phyloP scores from a whole-genome alignment of 2,888 invertebrate species.

The Parnassius apollo region DNA sequence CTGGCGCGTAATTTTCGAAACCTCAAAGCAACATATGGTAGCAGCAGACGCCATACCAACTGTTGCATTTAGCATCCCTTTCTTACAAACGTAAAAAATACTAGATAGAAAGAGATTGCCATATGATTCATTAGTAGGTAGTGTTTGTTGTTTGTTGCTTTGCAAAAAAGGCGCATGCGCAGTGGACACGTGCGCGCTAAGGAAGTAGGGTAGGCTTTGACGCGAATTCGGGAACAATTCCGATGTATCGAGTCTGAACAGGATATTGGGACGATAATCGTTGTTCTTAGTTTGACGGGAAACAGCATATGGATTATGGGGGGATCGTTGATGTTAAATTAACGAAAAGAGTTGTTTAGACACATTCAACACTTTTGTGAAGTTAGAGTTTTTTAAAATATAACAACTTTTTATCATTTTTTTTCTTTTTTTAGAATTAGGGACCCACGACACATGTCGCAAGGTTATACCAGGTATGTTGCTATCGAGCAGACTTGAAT shows the following conservation, averaged over 20 bases:
- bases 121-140: constrained; percentile 72
- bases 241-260: constrained; percentile 64
- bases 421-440: background rate
- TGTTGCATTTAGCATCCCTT: constrained; percentile 59
- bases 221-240: constrained; percentile 70
- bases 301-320: constrained; percentile 71
- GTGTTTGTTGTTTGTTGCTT: constrained; percentile 67
- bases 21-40: constrained; percentile 77
- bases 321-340: constrained; percentile 28
- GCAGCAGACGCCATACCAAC: constrained; percentile 78
- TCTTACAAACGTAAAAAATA: constrained; percentile 35
- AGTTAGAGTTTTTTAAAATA: constrained; percentile 7
- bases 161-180: constrained; percentile 72
- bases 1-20: constrained; percentile 72
- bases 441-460: constrained; percentile 9
- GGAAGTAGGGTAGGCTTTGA: constrained; percentile 74
- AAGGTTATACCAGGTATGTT: constrained; percentile 13
- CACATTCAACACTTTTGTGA: background rate
- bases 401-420: constrained; percentile 2
- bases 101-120: constrained; percentile 46
- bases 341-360: constrained; percentile 12
- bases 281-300: constrained; percentile 41
- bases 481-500: no score
- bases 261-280: constrained; percentile 76
- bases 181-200: constrained; percentile 60